A percentile compares a stretch with the other conserved stretches of the same genome.
Evolutionary conservation across 2,888 invertebrate species (phyloP).

Genomic region (Epistrophe grossulariae): DNA sequence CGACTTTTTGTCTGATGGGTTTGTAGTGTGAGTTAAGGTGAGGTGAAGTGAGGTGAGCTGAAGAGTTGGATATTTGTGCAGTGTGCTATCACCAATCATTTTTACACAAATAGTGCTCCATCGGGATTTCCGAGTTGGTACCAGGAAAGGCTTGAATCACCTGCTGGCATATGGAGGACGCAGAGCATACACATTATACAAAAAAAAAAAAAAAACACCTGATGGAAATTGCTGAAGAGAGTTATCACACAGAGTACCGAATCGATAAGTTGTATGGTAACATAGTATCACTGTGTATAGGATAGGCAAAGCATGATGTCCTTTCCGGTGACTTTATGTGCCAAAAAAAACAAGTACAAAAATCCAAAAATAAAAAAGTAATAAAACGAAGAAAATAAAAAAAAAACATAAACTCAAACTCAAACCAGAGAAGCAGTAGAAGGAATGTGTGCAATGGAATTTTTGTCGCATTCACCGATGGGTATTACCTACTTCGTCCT

Average conservation of each 20-base stretch:
- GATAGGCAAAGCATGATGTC: conserved; percentile 51
- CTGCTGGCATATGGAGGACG: conserved; percentile 43
- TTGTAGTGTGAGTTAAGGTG: background rate
- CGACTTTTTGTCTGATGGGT: conserved; percentile 37
- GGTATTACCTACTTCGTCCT: conserved; percentile 67
- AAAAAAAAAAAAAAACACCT: conserved; percentile 53
- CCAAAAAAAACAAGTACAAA: conserved; percentile 45
- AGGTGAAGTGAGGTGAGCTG: background rate
- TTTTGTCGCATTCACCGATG: conserved; percentile 83
- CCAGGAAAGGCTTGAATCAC: conserved; percentile 71
- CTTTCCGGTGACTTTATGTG: conserved; percentile 53
- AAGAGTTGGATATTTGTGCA: conserved; percentile 50
- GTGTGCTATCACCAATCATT: conserved; percentile 74
- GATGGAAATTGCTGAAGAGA: conserved; percentile 41
- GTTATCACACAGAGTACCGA: conserved; percentile 64
- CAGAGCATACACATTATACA: conserved; percentile 27
- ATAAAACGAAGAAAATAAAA: background rate
- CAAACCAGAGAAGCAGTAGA: conserved; percentile 48
- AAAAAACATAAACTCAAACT: too few relatives aligned
- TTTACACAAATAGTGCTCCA: conserved; percentile 72
- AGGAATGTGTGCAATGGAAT: conserved; percentile 81
- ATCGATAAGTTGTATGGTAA: conserved; percentile 56
- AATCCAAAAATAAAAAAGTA: conserved; percentile 29
- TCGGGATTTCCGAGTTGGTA: conserved; percentile 42
- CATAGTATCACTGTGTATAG: conserved; percentile 32